Evolutionary conservation across 2,797 vertebrate species (phyloP).

Genomic region (Gastrophryne carolinensis): DNA sequence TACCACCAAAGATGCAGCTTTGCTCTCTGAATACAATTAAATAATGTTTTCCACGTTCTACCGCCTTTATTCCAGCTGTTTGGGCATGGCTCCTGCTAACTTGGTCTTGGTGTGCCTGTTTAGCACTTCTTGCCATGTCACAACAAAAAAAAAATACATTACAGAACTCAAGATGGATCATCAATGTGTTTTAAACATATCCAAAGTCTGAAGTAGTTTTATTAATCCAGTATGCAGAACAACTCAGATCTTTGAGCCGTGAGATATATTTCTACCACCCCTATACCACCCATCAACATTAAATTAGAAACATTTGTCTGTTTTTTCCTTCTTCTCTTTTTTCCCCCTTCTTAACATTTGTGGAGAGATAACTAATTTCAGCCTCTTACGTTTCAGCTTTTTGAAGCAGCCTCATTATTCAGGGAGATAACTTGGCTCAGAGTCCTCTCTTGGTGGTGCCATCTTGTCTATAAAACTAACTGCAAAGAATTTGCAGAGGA

Average conservation of each 20-base stretch:
- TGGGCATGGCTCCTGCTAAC: not conserved
- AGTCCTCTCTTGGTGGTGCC: conserved; percentile 61
- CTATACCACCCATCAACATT: conserved; percentile 57
- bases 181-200: not conserved
- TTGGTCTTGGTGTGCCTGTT: not conserved
- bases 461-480: conserved; percentile 62
- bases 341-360: conserved; percentile 29
- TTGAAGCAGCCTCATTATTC: conserved; percentile 64
- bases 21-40: not conserved
- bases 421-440: conserved; percentile 62
- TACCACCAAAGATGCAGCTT: not conserved
- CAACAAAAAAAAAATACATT: not conserved
- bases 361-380: conserved; percentile 58
- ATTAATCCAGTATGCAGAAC: conserved; percentile 53
- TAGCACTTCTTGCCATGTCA: conserved; percentile 5
- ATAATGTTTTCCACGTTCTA: not conserved
- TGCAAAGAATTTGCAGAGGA: conserved; percentile 24
- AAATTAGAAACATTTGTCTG: conserved; percentile 57
- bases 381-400: conserved; percentile 56
- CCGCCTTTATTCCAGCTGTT: not conserved
- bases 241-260: conserved; percentile 50
- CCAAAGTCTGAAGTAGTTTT: conserved; percentile 8
- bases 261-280: conserved; percentile 54
- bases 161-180: conserved; percentile 12
- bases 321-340: not conserved